A percentile compares a stretch with the other conserved stretches of the same genome.
Evolutionary conservation across 2,113 vertebrate genomes (phyloP).

Genomic region (Corythaixoides concolor): DNA sequence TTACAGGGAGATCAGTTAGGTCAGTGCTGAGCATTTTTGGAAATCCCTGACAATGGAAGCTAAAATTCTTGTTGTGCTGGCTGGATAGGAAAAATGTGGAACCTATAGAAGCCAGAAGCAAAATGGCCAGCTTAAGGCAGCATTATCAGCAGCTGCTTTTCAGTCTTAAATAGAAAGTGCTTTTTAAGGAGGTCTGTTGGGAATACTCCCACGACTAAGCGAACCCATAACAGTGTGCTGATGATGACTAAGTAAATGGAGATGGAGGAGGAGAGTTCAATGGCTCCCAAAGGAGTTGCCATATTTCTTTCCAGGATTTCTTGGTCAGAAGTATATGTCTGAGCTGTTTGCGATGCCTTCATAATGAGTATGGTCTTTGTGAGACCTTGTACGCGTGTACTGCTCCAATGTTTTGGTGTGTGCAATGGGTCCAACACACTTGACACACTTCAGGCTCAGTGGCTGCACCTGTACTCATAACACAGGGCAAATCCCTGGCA

Average conservation of each 20-base stretch:
- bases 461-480: background rate
- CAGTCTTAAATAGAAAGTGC: slow-evolving; percentile 42
- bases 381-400: background rate
- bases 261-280: slow-evolving; percentile 19
- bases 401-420: background rate
- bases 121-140: slow-evolving; percentile 42
- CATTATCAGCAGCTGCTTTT: slow-evolving; percentile 54
- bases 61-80: background rate
- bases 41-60: background rate
- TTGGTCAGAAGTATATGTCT: slow-evolving; percentile 3
- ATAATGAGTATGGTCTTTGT: background rate
- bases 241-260: slow-evolving; percentile 50
- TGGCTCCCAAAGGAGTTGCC: slow-evolving; percentile 35
- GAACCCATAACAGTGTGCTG: slow-evolving; percentile 1
- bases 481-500: background rate
- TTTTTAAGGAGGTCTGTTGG: slow-evolving; percentile 53
- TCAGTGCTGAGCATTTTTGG: background rate
- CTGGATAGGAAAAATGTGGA: slow-evolving; percentile 17
- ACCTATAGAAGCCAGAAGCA: slow-evolving; percentile 36
- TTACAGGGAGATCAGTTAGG: background rate
- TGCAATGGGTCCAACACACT: background rate
- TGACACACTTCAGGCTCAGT: background rate
- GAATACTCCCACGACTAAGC: slow-evolving; percentile 33
- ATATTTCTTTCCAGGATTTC: slow-evolving; percentile 58
- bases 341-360: slow-evolving; percentile 36